Evolutionary conservation across 2,797 vertebrate species (phyloP).

Genomic region (Mycteria americana): DNA sequence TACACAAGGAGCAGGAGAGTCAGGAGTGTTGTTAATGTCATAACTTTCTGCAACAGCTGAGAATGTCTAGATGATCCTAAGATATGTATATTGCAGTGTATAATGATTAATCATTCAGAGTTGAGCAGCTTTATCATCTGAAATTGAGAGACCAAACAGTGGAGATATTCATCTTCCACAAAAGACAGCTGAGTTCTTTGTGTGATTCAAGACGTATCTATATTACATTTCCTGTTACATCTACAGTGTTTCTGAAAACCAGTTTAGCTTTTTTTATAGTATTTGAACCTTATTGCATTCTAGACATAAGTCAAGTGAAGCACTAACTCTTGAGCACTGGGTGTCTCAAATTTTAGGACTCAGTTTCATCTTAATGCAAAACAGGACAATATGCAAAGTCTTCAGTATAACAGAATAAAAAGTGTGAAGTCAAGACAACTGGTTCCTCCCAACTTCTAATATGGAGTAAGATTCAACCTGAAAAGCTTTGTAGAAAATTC

Average conservation of each 20-base stretch:
- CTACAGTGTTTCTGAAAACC: neutral
- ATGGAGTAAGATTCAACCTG: neutral
- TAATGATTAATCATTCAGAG: neutral
- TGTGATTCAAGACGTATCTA: neutral
- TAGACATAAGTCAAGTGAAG: neutral
- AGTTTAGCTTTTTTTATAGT: neutral
- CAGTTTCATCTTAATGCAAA: neutral
- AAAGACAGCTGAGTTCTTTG: neutral
- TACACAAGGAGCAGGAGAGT: neutral
- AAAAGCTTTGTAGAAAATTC: neutral
- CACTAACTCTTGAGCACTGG: neutral
- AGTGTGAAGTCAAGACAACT: neutral
- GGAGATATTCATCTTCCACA: neutral
- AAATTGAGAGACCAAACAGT: neutral
- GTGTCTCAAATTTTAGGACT: neutral
- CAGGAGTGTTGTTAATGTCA: neutral
- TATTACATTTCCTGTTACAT: neutral
- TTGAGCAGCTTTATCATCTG: neutral
- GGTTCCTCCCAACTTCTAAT: neutral
- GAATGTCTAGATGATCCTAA: neutral
- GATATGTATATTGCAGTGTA: neutral
- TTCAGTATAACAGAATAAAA: neutral
- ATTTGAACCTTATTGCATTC: neutral
- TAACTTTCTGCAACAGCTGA: neutral
- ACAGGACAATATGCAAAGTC: neutral